phyloP scores from a whole-genome alignment of 2,113 vertebrate genomes.

The Scartelaos histophorus region DNA sequence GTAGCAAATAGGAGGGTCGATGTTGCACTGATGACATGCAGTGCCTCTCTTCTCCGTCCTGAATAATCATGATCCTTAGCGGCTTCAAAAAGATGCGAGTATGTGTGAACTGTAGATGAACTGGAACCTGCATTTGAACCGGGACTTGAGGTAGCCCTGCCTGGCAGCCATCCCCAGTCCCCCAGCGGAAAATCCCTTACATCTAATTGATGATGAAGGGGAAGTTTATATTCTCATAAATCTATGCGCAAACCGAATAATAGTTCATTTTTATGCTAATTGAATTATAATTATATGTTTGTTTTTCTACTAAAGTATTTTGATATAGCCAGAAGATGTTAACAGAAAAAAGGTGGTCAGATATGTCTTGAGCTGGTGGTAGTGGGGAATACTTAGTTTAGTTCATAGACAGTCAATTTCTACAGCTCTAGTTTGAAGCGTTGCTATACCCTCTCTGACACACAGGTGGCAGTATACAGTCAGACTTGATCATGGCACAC shows the following conservation, averaged over 20 bases:
- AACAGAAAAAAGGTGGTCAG: background rate
- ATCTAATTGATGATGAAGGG: conserved; percentile 38
- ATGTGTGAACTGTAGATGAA: conserved; percentile 71
- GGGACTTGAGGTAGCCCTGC: conserved; percentile 50
- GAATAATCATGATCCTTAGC: conserved; percentile 69
- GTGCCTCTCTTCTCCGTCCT: conserved; percentile 59
- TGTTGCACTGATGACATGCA: conserved; percentile 61
- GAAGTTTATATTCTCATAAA: conserved; percentile 23
- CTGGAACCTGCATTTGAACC: conserved; percentile 73
- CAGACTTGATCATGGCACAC: conserved; percentile 79
- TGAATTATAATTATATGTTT: conserved; percentile 20
- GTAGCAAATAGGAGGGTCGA: conserved; percentile 37
- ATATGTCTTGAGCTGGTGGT: background rate
- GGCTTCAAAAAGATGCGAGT: conserved; percentile 66
- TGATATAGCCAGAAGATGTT: background rate
- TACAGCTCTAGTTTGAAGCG: conserved; percentile 68
- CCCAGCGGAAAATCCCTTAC: conserved; percentile 49
- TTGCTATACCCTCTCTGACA: conserved; percentile 83
- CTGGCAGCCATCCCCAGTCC: conserved; percentile 46
- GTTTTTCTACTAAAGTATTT: conserved; percentile 30
- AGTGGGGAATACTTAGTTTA: conserved; percentile 18
- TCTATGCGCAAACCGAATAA: conserved; percentile 23
- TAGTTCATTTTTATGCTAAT: conserved; percentile 42
- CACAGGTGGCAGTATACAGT: conserved; percentile 98
- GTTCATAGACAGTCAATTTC: conserved; percentile 57